These are phyloP conservation scores for Tiaroga cobitis DNA, from an alignment of 2,797 vertebrate genomes.

Conservation along the genomic window DNA sequence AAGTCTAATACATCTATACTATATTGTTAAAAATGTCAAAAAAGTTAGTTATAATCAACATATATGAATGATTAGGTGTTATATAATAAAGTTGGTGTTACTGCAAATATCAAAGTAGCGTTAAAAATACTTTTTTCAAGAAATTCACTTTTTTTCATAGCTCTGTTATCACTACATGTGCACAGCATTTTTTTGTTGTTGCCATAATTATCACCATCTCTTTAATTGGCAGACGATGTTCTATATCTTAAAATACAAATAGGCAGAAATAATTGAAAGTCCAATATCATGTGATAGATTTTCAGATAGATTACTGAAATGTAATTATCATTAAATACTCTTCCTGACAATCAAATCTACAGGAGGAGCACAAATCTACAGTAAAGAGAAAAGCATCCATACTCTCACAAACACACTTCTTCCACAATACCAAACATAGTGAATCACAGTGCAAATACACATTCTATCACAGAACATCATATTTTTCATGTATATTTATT, in stretches of 20 bases:
- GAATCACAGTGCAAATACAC: neutral
- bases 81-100: neutral
- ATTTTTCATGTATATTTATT: neutral
- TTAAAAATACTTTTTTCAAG: neutral
- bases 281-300: neutral
- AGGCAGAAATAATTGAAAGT: neutral
- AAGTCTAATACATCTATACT: neutral
- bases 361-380: neutral
- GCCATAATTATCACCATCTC: neutral
- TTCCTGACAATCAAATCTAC: neutral
- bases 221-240: neutral
- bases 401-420: neutral
- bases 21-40: neutral
- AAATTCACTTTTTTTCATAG: neutral
- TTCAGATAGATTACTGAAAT: neutral
- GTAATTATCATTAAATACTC: neutral
- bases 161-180: neutral
- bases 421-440: conserved; percentile 2
- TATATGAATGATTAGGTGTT: neutral
- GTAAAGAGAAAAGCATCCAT: neutral
- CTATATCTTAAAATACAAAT: neutral
- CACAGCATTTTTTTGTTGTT: neutral
- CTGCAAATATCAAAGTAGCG: neutral
- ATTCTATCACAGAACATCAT: neutral
- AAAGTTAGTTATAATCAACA: neutral